phyloP scores from a whole-genome alignment of 2,113 vertebrate species.

The Xyliphius kryptos region DNA sequence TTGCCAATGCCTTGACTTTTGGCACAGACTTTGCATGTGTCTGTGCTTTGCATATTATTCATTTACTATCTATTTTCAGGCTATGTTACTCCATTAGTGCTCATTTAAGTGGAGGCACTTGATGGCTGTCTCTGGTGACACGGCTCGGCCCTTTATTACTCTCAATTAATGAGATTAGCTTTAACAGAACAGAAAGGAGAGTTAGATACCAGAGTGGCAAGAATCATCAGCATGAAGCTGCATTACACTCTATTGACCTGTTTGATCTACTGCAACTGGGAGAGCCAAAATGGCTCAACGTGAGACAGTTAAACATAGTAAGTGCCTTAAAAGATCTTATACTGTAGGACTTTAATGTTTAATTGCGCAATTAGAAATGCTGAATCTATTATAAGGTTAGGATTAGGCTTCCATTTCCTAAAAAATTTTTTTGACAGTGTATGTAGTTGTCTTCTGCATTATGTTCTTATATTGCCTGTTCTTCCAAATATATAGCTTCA shows the following conservation, averaged over 20 bases:
- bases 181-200: background rate
- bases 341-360: background rate
- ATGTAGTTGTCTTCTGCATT: too few relatives aligned
- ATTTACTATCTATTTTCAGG: background rate
- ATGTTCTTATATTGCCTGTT: too few relatives aligned
- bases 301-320: background rate
- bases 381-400: background rate
- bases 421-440: too few relatives aligned
- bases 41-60: too few relatives aligned
- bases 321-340: background rate
- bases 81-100: conserved; percentile 36
- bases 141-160: conserved; percentile 29
- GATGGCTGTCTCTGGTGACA: conserved; percentile 28
- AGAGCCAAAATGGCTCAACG: conserved; percentile 5
- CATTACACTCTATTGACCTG: conserved; percentile 27
- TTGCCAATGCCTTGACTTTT: too few relatives aligned
- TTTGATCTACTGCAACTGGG: conserved; percentile 13
- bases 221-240: conserved; percentile 12
- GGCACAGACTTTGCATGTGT: too few relatives aligned
- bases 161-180: conserved; percentile 37
- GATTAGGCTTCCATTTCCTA: too few relatives aligned
- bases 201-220: conserved; percentile 16
- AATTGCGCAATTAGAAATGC: background rate
- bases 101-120: conserved; percentile 31
- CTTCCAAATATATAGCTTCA: background rate